These are phyloP conservation scores for Peromyscus aztecus DNA, from an alignment of 2,797 vertebrate species.

Conservation along the genomic window DNA sequence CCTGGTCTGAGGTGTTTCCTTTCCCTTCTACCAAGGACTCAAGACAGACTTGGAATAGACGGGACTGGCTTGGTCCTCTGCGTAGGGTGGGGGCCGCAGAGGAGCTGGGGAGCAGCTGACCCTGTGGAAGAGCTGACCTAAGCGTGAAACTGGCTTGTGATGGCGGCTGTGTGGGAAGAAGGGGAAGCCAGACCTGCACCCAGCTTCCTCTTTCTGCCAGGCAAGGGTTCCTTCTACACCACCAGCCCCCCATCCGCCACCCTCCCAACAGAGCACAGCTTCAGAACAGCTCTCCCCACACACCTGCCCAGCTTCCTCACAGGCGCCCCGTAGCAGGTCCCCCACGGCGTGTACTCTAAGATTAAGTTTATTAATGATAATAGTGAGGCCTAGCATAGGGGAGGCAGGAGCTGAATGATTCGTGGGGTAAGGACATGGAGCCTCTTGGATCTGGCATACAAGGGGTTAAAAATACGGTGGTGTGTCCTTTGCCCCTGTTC, in stretches of 20 bases:
- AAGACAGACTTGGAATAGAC: not conserved
- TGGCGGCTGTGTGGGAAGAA: not conserved
- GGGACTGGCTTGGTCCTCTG: not conserved
- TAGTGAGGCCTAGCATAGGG: not conserved
- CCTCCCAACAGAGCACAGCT: not conserved
- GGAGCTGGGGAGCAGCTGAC: not conserved
- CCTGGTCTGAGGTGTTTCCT: not conserved
- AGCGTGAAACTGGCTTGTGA: constrained; percentile 66
- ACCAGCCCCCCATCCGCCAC: not conserved
- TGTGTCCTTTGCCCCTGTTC: not conserved
- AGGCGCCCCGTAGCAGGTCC: fast-evolving
- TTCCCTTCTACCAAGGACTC: not conserved
- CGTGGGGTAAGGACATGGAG: not conserved
- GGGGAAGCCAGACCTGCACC: constrained; percentile 65
- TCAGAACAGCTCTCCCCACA: not conserved
- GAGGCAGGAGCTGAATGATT: not conserved
- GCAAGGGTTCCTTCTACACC: constrained; percentile 55
- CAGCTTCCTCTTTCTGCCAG: constrained; percentile 75
- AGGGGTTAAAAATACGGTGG: not conserved
- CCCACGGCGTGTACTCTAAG: not conserved
- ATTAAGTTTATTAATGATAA: not conserved
- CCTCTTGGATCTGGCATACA: not conserved
- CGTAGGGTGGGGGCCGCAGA: not conserved
- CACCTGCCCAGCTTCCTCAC: not conserved
- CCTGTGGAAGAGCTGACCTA: constrained; percentile 24